Evolutionary conservation across 2,113 vertebrate genomes (phyloP), one percentile per base, ranked within the genome.

Genomic region (Tetraodon nigroviridis): DNA sequence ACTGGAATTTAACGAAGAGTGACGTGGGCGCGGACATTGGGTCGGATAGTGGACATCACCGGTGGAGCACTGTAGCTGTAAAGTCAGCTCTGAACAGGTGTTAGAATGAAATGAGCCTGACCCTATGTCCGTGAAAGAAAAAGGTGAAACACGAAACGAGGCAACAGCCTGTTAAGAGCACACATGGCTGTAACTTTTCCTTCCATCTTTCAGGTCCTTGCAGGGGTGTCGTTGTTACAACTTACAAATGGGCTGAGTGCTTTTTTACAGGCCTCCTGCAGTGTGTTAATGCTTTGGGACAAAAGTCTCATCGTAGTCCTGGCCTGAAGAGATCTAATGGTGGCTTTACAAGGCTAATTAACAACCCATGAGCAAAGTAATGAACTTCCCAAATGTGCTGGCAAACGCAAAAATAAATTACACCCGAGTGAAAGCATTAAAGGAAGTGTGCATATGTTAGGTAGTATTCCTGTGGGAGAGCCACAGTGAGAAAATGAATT

Each of bases 311-410:
- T 85, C 76, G 82, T 48, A 73, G 84, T 76, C 81, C 72, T 80
- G 76, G 87, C 86, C 84, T 60, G 69, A 70, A 69, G 75, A 82
- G 81, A 80, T 84, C 78, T 87, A 87, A 87, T 86, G 84, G 81
- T 61, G 77, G 77, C 83, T 88, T 88, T 87, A 90, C 87, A 87
- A 82, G 89, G 84, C 81, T 90, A 89, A 91, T 91, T 89, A 90
- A 90, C 84, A 83, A 87, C 87, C 82, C 87, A 87, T 82, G 87
- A 89, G 86, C 57, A 70, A 88, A 85, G 81, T 86, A 83, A 88
- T 86, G 88, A 91, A 88, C 86, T 89, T 89, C 89, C 82, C 76
- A 87, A 87, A 87, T 72, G 84, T 85, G 85, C 87, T 89, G 81
- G 87, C 84, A 83, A 87, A 88, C 61, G 80, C 82, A 84, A 76